Evolutionary conservation across 2,113 vertebrate species (phyloP).

Genomic region (Hemibagrus wyckioides): DNA sequence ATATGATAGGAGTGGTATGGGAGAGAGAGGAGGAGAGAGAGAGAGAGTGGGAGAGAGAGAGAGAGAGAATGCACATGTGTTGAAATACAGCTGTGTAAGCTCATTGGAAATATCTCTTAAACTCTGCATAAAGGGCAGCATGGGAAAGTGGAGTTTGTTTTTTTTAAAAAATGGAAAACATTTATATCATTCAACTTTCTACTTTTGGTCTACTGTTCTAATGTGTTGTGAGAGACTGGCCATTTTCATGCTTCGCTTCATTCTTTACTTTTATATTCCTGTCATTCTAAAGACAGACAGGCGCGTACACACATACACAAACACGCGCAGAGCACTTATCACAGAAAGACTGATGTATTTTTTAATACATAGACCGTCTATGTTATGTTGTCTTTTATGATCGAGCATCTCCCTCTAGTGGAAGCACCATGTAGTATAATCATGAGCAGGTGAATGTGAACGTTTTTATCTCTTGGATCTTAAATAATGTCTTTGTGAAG

Average conservation of each 20-base stretch:
- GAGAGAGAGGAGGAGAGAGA: background rate
- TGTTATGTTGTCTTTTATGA: constrained; percentile 15
- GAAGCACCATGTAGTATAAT: constrained; percentile 2
- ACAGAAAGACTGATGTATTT: background rate
- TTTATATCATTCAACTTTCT: background rate
- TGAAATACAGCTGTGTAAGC: constrained; percentile 12
- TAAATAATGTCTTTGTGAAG: background rate
- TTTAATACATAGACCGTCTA: background rate
- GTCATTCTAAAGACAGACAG: background rate
- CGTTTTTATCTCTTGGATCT: background rate
- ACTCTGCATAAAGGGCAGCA: constrained; percentile 2
- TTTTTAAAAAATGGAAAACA: background rate
- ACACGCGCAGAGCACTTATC: background rate
- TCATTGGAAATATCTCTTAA: background rate
- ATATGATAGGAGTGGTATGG: constrained; percentile 22
- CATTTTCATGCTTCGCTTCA: background rate
- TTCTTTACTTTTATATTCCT: background rate
- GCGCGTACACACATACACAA: background rate
- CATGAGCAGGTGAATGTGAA: background rate
- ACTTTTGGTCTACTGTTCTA: background rate
- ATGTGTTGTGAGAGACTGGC: background rate
- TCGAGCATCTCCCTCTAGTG: constrained; percentile 62
- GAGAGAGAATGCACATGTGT: background rate
- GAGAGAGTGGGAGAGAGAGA: background rate
- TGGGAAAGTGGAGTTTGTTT: background rate